Base-by-base conservation (phyloP, 2,888 invertebrate species). In the Drosophila suboccidentalis region DNA sequence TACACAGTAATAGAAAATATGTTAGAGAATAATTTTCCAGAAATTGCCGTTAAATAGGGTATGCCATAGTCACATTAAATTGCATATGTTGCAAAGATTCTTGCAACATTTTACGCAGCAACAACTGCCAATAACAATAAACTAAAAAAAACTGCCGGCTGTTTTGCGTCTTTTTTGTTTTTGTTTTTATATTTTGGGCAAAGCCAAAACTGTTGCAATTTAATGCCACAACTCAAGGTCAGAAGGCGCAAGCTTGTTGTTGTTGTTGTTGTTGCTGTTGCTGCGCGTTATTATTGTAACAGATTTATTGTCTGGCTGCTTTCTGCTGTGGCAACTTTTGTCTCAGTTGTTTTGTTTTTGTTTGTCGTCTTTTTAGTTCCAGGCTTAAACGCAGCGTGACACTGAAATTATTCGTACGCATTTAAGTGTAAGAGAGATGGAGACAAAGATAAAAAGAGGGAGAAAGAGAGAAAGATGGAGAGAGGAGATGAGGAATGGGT, bases 201-300 rank as follows among this genome's bases (percentile, higher is more conserved):
- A 46, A 77, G 57, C 64, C 63, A 63, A 77, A 81, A 72, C 61
- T 81, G 81, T 76, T 74, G 81, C 79, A 81, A 81, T 79, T 86
- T 87, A 85, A 87, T 72, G 79, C 79, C 74, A 69, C 65, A 22
- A 63, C 82, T 71, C 86, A 87, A 86, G 86, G 86, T 88, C 86
- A 71, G 64, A 71, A 87, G 80, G 82, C 74, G 59, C 71, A 63
- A 78, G 41, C 46, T n/a, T n/a, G n/a, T n/a, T 59, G 61, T 57
- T 53, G 57, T 64, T 69, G 47, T 67, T 70, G 60, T 26, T 26
- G 26, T 26, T 22, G 5, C 4, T 26, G 26, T 72, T 75, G 50
- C 49, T 57, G 63, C 63, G 11, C 41, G 57, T 62, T 68, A 47
- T 66, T 58, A 71, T 41, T 71, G 72, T 57, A 63, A 60, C 62